These are phyloP conservation scores for Agriopis aurantiaria DNA, from an alignment of 2,888 invertebrate genomes.

Conservation along the genomic window DNA sequence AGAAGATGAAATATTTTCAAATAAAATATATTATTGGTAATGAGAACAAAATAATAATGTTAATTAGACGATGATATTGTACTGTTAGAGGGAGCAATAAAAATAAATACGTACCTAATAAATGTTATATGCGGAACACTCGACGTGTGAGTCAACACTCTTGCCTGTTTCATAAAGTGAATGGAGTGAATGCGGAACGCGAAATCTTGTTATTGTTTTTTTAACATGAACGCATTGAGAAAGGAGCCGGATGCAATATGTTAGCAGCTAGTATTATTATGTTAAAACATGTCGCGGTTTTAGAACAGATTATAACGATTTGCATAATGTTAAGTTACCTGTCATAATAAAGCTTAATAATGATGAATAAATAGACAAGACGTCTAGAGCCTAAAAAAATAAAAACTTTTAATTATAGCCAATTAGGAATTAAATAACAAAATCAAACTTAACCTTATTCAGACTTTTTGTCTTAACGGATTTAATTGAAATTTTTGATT, in stretches of 20 bases:
- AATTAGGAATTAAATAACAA: too few relatives aligned
- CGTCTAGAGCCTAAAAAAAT: too few relatives aligned
- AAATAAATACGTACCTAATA: not conserved
- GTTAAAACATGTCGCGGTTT: not conserved
- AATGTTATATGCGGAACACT: not conserved
- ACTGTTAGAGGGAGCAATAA: too few relatives aligned
- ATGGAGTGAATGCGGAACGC: conserved; percentile 9
- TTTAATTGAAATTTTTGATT: too few relatives aligned
- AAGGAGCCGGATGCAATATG: conserved; percentile 16
- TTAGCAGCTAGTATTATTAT: not conserved
- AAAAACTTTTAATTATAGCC: too few relatives aligned
- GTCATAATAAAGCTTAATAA: not conserved
- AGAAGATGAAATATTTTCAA: too few relatives aligned
- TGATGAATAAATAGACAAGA: not conserved
- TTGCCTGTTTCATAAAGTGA: conserved; percentile 11
- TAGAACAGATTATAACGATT: not conserved
- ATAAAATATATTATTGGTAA: too few relatives aligned
- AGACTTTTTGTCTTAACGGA: too few relatives aligned
- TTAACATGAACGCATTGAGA: conserved; percentile 6
- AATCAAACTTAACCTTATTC: too few relatives aligned
- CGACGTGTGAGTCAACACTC: not conserved
- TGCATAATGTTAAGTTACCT: conserved; percentile 1
- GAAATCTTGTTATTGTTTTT: conserved; percentile 13
- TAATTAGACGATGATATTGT: too few relatives aligned
- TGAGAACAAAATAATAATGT: too few relatives aligned